Evolutionary conservation across 1,140 invertebrate species (phyloP).

Genomic region (Venturia canescens): DNA sequence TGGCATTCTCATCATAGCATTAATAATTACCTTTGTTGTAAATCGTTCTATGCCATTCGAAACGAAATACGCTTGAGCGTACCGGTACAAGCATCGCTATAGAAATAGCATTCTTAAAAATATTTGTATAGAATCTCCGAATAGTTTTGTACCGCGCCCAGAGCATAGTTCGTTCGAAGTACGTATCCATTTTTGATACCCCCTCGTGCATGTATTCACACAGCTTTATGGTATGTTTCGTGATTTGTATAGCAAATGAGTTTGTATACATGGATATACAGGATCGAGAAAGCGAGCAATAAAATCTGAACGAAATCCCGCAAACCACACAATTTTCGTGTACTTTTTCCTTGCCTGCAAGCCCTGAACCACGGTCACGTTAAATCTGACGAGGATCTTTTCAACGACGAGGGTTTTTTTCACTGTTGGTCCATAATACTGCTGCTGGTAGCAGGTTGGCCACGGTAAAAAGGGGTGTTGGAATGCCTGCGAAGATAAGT

Average conservation of each 20-base stretch:
- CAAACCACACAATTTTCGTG: not conserved
- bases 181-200: not conserved
- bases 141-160: too few species aligned
- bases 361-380: not conserved
- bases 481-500: constrained; percentile 43
- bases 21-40: too few species aligned
- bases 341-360: not conserved
- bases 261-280: not conserved
- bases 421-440: not conserved
- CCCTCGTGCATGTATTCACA: not conserved
- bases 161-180: not conserved
- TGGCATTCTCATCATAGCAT: too few species aligned
- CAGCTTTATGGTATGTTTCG: not conserved
- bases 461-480: constrained; percentile 16
- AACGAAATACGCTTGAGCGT: too few species aligned
- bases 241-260: constrained; percentile 2
- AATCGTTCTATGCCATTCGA: too few species aligned
- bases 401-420: constrained; percentile 32
- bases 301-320: constrained; percentile 22
- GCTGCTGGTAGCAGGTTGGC: not conserved
- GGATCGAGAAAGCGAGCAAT: not conserved
- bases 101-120: too few species aligned
- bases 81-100: too few species aligned
- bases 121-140: too few species aligned
- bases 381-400: constrained; percentile 30